A percentile compares a stretch with the other conserved stretches of the same genome.
Conservation (phyloP, 2,888 invertebrate genomes). For the Sinelater perroti region DNA sequence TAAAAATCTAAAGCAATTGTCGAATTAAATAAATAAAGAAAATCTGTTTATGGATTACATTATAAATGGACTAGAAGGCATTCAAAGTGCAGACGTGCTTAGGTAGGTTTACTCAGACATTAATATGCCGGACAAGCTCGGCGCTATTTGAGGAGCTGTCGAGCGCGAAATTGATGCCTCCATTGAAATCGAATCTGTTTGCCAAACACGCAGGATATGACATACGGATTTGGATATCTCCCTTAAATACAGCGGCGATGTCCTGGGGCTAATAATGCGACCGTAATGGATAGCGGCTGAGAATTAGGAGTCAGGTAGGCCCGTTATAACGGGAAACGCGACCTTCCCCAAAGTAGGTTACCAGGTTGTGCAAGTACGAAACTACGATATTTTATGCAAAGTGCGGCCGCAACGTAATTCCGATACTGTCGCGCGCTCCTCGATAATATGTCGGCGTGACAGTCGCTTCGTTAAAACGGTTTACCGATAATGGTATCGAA, state of each 20-base stretch:
- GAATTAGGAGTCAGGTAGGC: conserved; percentile 10
- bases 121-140: no score
- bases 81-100: no score
- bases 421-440: background rate
- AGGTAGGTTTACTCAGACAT: no score
- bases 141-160: background rate
- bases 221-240: background rate
- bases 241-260: background rate
- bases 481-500: conserved; percentile 1
- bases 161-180: background rate
- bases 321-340: background rate
- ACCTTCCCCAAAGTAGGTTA: conserved; percentile 15
- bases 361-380: conserved; percentile 12
- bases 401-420: background rate
- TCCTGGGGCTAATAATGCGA: background rate
- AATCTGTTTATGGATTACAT: no score
- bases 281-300: background rate
- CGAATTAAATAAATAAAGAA: no score
- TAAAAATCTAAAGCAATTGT: no score
- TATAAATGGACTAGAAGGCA: no score
- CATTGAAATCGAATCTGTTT: conserved; percentile 2
- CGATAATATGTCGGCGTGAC: background rate
- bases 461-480: conserved; percentile 3
- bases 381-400: conserved; percentile 5
- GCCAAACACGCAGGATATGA: background rate